Evolutionary conservation across 2,113 vertebrate species (phyloP).

Genomic region (Hippocampus comes): DNA sequence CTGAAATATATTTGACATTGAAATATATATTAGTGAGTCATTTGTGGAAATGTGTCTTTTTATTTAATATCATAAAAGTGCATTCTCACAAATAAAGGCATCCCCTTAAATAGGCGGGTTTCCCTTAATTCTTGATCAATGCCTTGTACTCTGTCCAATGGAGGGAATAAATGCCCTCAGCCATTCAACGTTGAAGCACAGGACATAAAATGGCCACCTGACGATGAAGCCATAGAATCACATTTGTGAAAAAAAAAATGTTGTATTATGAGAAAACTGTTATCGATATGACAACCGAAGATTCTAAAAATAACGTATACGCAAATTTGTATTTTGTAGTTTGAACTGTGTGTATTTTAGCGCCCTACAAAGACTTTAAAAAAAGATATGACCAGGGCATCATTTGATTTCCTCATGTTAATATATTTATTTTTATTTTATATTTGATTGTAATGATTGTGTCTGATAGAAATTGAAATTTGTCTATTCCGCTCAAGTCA

Average conservation of each 20-base stretch:
- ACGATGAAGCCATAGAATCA: not conserved
- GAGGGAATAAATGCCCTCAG: not conserved
- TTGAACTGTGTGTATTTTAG: not conserved
- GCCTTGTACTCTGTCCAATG: not conserved
- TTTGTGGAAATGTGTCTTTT: not conserved
- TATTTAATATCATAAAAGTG: not conserved
- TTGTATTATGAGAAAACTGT: no score
- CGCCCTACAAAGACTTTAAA: not conserved
- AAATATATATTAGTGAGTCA: no score
- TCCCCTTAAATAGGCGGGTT: not conserved
- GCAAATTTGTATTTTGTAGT: not conserved
- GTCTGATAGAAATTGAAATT: slow-evolving; percentile 14
- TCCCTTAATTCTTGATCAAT: not conserved
- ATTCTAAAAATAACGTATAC: not conserved
- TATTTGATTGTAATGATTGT: slow-evolving; percentile 42
- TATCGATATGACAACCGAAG: no score
- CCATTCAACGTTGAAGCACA: not conserved
- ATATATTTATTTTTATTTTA: slow-evolving; percentile 13
- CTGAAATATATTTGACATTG: no score
- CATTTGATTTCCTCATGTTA: not conserved
- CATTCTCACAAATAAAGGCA: not conserved
- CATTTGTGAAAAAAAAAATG: not conserved
- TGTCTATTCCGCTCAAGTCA: slow-evolving; percentile 19
- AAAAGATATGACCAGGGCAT: not conserved
- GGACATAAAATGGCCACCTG: not conserved